Conservation (phyloP, 2,113 vertebrate species). For the Phoenicopterus ruber region DNA sequence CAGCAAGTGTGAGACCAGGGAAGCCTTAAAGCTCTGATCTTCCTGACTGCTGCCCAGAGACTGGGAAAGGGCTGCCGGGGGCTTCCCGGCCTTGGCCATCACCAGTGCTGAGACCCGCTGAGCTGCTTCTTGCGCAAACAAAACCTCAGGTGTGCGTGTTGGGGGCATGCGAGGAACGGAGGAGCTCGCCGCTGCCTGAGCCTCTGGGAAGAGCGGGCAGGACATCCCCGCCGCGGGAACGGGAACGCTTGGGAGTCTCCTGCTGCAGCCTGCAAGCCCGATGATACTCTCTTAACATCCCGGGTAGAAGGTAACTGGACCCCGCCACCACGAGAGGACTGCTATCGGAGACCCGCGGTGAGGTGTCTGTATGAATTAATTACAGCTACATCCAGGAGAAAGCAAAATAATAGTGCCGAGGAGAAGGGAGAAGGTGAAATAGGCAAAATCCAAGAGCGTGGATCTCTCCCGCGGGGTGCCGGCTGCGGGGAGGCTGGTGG, state of each 20-base stretch:
- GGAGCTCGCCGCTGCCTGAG: background rate
- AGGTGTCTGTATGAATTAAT: background rate
- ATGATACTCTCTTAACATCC: background rate
- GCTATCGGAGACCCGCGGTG: fast-evolving
- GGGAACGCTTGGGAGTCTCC: background rate
- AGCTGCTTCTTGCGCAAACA: background rate
- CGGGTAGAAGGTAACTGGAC: background rate
- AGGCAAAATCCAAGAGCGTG: fast-evolving
- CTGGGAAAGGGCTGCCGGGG: background rate
- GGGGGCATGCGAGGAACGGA: background rate
- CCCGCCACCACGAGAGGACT: fast-evolving
- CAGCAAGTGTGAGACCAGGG: background rate
- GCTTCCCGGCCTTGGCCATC: background rate
- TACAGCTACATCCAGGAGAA: background rate
- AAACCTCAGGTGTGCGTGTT: background rate
- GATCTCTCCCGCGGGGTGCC: fast-evolving
- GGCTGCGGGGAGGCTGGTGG: background rate
- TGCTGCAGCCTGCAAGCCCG: background rate
- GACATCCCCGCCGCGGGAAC: background rate
- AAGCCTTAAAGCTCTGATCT: background rate
- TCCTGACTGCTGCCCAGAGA: background rate
- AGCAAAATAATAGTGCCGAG: fast-evolving
- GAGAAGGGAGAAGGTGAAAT: background rate
- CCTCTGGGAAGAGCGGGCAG: background rate
- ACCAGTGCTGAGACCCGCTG: background rate